A percentile compares a stretch with the other conserved stretches of the same genome.
Evolutionary conservation across 2,113 vertebrate genomes (phyloP).

Genomic region (Osmerus eperlanus): DNA sequence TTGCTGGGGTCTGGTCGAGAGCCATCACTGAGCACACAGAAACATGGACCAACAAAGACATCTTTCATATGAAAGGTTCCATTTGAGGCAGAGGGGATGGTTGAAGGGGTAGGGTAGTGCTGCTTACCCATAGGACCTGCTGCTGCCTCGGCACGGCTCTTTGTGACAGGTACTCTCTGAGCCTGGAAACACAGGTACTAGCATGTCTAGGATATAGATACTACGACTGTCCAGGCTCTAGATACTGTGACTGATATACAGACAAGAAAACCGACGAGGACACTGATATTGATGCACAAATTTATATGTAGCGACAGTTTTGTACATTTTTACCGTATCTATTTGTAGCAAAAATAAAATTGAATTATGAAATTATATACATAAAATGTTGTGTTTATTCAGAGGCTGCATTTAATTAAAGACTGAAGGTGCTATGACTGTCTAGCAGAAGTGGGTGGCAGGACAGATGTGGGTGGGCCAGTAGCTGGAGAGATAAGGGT

Average conservation of each 20-base stretch:
- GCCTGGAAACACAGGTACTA: constrained; percentile 32
- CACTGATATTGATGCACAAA: too few relatives aligned
- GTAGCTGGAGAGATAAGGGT: background rate
- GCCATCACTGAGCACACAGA: constrained; percentile 20
- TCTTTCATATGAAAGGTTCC: background rate
- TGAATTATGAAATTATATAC: background rate
- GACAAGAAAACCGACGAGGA: too few relatives aligned
- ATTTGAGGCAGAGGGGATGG: background rate
- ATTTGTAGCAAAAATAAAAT: background rate
- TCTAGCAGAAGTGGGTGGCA: too few relatives aligned
- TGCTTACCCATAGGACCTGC: constrained; percentile 42
- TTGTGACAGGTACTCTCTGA: constrained; percentile 65
- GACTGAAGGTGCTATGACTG: too few relatives aligned
- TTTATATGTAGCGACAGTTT: too few relatives aligned
- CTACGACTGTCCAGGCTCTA: too few relatives aligned
- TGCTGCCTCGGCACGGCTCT: constrained; percentile 30
- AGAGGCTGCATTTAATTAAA: background rate
- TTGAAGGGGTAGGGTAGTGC: background rate
- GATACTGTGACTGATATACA: too few relatives aligned
- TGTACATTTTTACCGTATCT: too few relatives aligned
- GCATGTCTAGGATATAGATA: background rate
- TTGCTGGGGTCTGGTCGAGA: constrained; percentile 38
- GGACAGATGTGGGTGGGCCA: too few relatives aligned
- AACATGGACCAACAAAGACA: background rate
- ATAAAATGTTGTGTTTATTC: background rate